Conservation (phyloP, 2,888 invertebrate genomes). For the Carpatolechia fugitivella region DNA sequence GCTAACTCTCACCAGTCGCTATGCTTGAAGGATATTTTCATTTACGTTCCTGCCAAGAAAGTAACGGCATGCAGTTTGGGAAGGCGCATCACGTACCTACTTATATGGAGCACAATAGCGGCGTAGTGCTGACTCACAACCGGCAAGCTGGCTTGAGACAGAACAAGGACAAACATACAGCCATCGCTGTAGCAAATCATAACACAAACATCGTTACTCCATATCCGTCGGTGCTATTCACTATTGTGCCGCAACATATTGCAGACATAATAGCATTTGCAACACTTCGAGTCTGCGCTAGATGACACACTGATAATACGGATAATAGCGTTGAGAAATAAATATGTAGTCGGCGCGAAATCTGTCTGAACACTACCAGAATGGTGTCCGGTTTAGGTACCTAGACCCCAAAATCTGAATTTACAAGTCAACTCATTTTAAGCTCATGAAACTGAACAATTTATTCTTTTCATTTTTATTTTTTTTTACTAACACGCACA, state of each 20-base stretch:
- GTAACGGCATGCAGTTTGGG: slow-evolving; percentile 18
- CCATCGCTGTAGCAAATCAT: slow-evolving; percentile 59
- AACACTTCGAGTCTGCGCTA: slow-evolving; percentile 55
- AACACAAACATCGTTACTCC: slow-evolving; percentile 71
- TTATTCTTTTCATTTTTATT: too few relatives aligned
- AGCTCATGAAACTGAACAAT: too few relatives aligned
- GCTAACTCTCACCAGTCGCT: too few relatives aligned
- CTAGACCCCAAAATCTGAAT: too few relatives aligned
- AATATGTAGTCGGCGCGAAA: slow-evolving; percentile 6
- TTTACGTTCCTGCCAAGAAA: not conserved
- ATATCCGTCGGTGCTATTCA: slow-evolving; percentile 71
- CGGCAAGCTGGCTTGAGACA: slow-evolving; percentile 45
- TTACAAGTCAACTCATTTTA: too few relatives aligned
- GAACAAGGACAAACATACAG: slow-evolving; percentile 67
- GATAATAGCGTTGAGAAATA: slow-evolving; percentile 49
- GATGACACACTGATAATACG: slow-evolving; percentile 64
- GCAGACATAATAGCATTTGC: slow-evolving; percentile 68
- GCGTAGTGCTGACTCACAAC: slow-evolving; percentile 55
- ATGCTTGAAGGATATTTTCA: not conserved
- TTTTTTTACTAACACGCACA: too few relatives aligned
- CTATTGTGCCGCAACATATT: slow-evolving; percentile 74
- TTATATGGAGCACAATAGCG: slow-evolving; percentile 54
- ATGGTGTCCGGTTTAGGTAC: too few relatives aligned
- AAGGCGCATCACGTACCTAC: slow-evolving; percentile 48
- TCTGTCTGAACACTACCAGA: too few relatives aligned